These are phyloP conservation scores for Drosophila ezoana DNA, from an alignment of 2,888 invertebrate genomes.

Conservation along the genomic window DNA sequence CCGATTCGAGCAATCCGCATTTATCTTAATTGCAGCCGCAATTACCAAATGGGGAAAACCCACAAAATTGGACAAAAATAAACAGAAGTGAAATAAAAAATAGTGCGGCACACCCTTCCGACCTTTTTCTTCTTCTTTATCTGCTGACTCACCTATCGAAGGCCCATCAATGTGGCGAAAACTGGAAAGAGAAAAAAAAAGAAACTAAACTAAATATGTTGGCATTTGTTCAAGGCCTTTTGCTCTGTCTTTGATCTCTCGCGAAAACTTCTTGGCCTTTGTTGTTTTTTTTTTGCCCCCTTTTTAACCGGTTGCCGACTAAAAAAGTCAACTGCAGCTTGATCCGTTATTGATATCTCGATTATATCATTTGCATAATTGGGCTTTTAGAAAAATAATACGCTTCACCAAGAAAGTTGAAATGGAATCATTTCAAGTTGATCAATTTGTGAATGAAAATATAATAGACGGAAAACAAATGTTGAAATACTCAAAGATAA, in stretches of 20 bases:
- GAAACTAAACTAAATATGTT: constrained; percentile 24
- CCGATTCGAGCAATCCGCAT: constrained; percentile 21
- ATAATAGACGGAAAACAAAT: not conserved
- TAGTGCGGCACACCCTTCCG: constrained; percentile 27
- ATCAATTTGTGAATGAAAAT: not conserved
- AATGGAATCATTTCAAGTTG: not conserved
- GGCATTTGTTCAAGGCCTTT: constrained; percentile 59
- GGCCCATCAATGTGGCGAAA: constrained; percentile 23
- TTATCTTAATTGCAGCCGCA: constrained; percentile 49
- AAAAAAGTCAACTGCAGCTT: constrained; percentile 21
- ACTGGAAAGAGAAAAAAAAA: not conserved
- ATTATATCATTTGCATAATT: constrained; percentile 15
- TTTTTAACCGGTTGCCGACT: constrained; percentile 46
- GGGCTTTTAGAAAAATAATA: not conserved
- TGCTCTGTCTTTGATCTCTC: constrained; percentile 38
- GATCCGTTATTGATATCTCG: constrained; percentile 26
- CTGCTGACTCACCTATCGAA: constrained; percentile 42
- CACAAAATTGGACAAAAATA: constrained; percentile 17
- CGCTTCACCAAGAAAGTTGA: constrained; percentile 5
- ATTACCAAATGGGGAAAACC: constrained; percentile 19
- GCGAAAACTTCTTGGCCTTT: constrained; percentile 14
- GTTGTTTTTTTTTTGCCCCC: too few relatives aligned
- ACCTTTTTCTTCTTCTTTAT: not conserved
- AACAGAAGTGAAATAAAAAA: constrained; percentile 7
- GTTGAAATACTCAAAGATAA: constrained; percentile 8